phyloP scores from a whole-genome alignment of 2,888 invertebrate species.

The Eristalis tenax region DNA sequence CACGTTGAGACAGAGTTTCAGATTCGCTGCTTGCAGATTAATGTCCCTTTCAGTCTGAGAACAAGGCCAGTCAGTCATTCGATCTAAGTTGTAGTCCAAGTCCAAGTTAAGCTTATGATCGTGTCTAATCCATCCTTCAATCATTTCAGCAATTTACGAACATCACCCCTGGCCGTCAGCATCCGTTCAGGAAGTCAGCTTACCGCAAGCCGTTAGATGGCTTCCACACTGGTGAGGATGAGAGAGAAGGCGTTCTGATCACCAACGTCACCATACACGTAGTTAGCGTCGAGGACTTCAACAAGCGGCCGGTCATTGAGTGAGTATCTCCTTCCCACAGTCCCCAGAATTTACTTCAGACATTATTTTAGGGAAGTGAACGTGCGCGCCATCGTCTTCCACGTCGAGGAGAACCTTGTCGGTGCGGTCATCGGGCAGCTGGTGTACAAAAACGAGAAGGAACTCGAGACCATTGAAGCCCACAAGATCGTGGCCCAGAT shows the following conservation, averaged over 20 bases:
- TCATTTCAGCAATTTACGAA: slow-evolving; percentile 77
- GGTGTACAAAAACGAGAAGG: slow-evolving; percentile 82
- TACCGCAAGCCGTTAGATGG: slow-evolving; percentile 68
- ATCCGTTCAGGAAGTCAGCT: slow-evolving; percentile 58
- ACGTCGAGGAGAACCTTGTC: slow-evolving; percentile 88
- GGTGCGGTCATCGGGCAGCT: slow-evolving; percentile 89
- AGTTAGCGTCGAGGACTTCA: slow-evolving; percentile 88
- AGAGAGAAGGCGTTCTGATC: slow-evolving; percentile 85
- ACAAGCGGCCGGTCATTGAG: slow-evolving; percentile 80
- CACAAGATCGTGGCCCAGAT: slow-evolving; percentile 60
- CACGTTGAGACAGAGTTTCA: background rate
- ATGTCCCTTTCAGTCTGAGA: background rate
- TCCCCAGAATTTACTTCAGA: background rate
- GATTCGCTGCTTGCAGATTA: too few relatives aligned
- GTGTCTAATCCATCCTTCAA: background rate
- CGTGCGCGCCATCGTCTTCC: slow-evolving; percentile 87
- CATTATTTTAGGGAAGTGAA: slow-evolving; percentile 84
- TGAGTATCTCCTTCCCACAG: slow-evolving; percentile 72
- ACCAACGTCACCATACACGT: slow-evolving; percentile 93
- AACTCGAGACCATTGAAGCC: slow-evolving; percentile 74
- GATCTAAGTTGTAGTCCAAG: too few relatives aligned
- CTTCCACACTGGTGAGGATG: slow-evolving; percentile 75
- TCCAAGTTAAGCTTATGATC: background rate
- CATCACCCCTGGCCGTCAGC: slow-evolving; percentile 73
- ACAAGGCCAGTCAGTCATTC: background rate